Base-by-base conservation (phyloP, 2,888 invertebrate genomes). In the Caenorhabditis sinica region DNA sequence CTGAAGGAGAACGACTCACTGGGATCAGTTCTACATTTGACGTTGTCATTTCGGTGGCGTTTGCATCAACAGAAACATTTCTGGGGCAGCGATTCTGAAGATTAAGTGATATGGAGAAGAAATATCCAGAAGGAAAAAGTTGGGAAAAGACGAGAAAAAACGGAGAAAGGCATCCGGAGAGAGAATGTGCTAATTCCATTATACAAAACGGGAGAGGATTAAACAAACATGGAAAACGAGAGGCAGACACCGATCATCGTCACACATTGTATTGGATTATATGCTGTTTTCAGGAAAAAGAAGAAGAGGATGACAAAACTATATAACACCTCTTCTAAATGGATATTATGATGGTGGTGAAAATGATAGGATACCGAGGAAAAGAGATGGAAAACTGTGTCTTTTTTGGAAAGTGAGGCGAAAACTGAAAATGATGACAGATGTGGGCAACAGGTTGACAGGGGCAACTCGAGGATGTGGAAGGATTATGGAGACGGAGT, bases 21-120 rank as follows among this genome's bases (percentile, higher is more conserved):
- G 82, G 82, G 53, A 82, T 82, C 71, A 82, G 71, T 60, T 82
- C 82, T 49, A 69, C 66, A 71, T 82, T 82, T 58, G 82, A 69
- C 71, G 80, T 80, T 72, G 80, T 80, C 80, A 73, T 80, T 63
- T 71, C 51, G 49, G 56, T 33, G 49, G 49, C 20, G 28, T 28
- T 28, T 43, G 61, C 36, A 25, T 15, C 53, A 69, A 69, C 68
- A 69, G 65, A 65, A 45, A 30, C 33, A 68, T 45, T 49, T 49
- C 61, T 71, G 40, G 43, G 43, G 77, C 69, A n/a, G 15, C 11
- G 36, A 25, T 40, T 53, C 75, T 56, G 66, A 53, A 65, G 53
- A 8, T 13, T 8, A 65, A 43, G 3, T 51, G 51, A 68, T 68
- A 68, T 28, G 5, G 49, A 20, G 13, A 36, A 15, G 33, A 33